Evolutionary conservation across 1,140 invertebrate genomes (phyloP), one percentile per base, ranked within the genome.

Genomic region (Acyrthosiphon pisum): DNA sequence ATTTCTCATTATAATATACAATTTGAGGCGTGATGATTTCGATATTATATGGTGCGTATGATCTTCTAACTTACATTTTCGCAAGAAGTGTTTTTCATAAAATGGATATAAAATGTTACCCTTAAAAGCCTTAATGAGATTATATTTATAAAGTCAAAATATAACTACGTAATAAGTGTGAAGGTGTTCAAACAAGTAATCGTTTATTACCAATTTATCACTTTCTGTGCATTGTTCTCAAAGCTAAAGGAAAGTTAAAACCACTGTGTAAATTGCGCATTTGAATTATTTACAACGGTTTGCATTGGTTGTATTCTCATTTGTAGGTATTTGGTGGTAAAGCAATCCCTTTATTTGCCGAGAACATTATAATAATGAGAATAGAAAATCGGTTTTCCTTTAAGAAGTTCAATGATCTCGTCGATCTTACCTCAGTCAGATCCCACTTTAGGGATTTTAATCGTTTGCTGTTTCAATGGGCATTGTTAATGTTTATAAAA

Each of bases 261-360:
- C 68, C 30, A 44, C 46, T 0, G 41, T 48, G 90, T 81, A 81
- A 91, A 91, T 91, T 23, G 90, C 41, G 23, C 41, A 35, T 35
- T 91, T 81, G 20, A 91, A 81, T 91, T 91, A 91, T 91, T 91
- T 41, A 81, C 41, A 81, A 81, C 41, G 23, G n/a, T 50, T 83
- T 50, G 18, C 20, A 23, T n/a, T 20, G 90, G 30, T 48, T n/a
- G 26, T 46, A 76, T 83, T 48, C 90, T 48, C 90, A 83, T 92
- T 92, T 37, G 90, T 76, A 35, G 60, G 60, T 83, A 37, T 35
- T 89, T 89, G 48, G 50, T 30, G 46, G 22, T 76, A 81, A 46
- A 81, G 37, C 68, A 91, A 53, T 68, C 53, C 56, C 11, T 76
- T 76, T 81, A 81, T 91, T 91, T 35, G 41, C 46, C 30, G 48